Evolutionary conservation across 2,888 invertebrate genomes (phyloP), one percentile per base, ranked within the genome.

Genomic region (Spicauda simplicius): DNA sequence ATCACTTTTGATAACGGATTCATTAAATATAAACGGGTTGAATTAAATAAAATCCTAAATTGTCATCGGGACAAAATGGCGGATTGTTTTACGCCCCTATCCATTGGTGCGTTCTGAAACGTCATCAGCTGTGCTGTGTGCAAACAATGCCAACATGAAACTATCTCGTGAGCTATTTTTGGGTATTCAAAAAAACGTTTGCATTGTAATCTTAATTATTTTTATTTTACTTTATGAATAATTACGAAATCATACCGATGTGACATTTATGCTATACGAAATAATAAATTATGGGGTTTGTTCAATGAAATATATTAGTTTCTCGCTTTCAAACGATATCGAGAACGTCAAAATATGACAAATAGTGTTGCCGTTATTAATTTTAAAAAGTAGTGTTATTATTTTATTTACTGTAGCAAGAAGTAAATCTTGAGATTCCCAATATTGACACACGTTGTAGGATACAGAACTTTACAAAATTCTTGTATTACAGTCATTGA

Each of bases 1-100:
- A 90, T 84, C 88, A 91, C 90, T 91, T 87, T 84, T 76, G 68
- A 71, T 79, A 78, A 74, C 73, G 81, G 93, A 93, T 93, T 88
- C 82, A 76, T 82, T 80, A 76, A 90, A 90, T 92, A 83, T 83
- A 80, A 79, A 83, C 76, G 78, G 83, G 85, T 91, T 87, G 80
- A 79, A 80, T 80, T 83, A 81, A 83, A 78, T 83, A 86, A 82
- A 86, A 83, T 82, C 82, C 77, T 83, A 88, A 88, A 87, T 87
- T 89, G 81, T 86, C 86, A 86, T 82, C 84, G 87, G 81, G 82
- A 91, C 93, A 93, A 93, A 87, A 93, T 93, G 93, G 93, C 92
- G 91, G 91, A 90, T 85, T 87, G 81, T 88, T 91, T 89, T 90
- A 92, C 92, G 93, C 92, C 91, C 91, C 91, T 89, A 82, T 48